A percentile compares a stretch with the other conserved stretches of the same genome.
These are phyloP conservation scores for Pelodiscus sinensis DNA, from an alignment of 2,113 vertebrate genomes.

Conservation along the genomic window DNA sequence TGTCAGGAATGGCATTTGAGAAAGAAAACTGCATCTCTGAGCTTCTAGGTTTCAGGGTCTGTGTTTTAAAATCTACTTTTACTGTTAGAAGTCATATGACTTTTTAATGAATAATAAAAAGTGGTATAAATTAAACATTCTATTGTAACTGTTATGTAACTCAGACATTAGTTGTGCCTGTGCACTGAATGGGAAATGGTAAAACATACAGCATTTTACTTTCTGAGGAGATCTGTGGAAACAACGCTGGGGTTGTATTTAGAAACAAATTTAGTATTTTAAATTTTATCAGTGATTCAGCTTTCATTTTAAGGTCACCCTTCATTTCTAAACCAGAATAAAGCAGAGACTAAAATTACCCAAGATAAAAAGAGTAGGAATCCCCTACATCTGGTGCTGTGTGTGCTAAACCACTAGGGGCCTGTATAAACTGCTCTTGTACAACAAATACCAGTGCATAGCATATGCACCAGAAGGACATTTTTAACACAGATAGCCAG, in stretches of 20 bases:
- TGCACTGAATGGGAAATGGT: slow-evolving; percentile 18
- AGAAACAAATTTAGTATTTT: slow-evolving; percentile 8
- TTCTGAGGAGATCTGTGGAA: not conserved
- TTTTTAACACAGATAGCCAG: slow-evolving; percentile 42
- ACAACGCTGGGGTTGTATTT: not conserved
- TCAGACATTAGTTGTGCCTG: slow-evolving; percentile 31
- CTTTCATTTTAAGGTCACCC: slow-evolving; percentile 18
- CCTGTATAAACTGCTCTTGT: slow-evolving; percentile 85
- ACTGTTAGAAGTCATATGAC: not conserved
- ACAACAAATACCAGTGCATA: slow-evolving; percentile 58
- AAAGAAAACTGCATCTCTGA: not conserved
- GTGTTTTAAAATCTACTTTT: slow-evolving; percentile 19
- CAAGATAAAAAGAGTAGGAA: slow-evolving; percentile 62
- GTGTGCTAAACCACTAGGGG: slow-evolving; percentile 90
- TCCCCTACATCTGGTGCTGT: slow-evolving; percentile 81
- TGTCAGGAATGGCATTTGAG: slow-evolving; percentile 16
- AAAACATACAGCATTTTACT: not conserved
- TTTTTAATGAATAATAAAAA: slow-evolving; percentile 42
- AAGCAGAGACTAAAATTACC: slow-evolving; percentile 45
- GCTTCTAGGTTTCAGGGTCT: slow-evolving; percentile 5
- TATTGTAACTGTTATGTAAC: slow-evolving; percentile 68
- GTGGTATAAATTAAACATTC: slow-evolving; percentile 43
- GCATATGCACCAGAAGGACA: slow-evolving; percentile 63
- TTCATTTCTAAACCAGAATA: slow-evolving; percentile 23
- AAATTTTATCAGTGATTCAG: not conserved